Evolutionary conservation across 2,113 vertebrate genomes (phyloP).

Genomic region (Argyrosomus japonicus): DNA sequence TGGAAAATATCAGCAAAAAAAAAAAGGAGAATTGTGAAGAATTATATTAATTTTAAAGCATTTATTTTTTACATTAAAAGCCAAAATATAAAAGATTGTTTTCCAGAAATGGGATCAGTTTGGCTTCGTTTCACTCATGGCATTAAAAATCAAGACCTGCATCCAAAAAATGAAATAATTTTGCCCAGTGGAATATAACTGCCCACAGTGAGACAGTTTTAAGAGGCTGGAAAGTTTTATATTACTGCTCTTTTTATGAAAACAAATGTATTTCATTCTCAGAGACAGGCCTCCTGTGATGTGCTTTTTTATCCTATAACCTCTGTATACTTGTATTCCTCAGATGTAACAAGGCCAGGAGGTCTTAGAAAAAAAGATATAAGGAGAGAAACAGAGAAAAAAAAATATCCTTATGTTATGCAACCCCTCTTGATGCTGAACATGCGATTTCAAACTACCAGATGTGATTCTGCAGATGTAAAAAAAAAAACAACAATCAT

Average conservation of each 20-base stretch:
- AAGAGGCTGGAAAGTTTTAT: slow-evolving; percentile 71
- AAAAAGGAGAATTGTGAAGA: slow-evolving; percentile 41
- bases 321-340: slow-evolving; percentile 28
- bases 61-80: slow-evolving; percentile 9
- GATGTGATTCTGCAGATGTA: slow-evolving; percentile 26
- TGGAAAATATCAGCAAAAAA: slow-evolving; percentile 55
- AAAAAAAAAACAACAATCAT: background rate
- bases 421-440: slow-evolving; percentile 25
- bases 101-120: slow-evolving; percentile 60
- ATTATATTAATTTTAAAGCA: slow-evolving; percentile 43
- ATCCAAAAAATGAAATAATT: slow-evolving; percentile 60
- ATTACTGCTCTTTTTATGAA: slow-evolving; percentile 61
- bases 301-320: slow-evolving; percentile 52
- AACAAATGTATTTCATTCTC: slow-evolving; percentile 65
- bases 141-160: slow-evolving; percentile 47
- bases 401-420: slow-evolving; percentile 11
- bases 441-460: slow-evolving; percentile 11
- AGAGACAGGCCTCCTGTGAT: slow-evolving; percentile 58
- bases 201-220: slow-evolving; percentile 69
- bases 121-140: slow-evolving; percentile 53
- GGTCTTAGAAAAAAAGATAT: slow-evolving; percentile 11
- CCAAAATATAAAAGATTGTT: slow-evolving; percentile 59
- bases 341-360: slow-evolving; percentile 36
- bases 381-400: slow-evolving; percentile 10
- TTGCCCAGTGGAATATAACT: slow-evolving; percentile 54